Evolutionary conservation across 2,888 invertebrate species (phyloP), one percentile per base, ranked within the genome.

Genomic region (Chromoteleia sp.): DNA sequence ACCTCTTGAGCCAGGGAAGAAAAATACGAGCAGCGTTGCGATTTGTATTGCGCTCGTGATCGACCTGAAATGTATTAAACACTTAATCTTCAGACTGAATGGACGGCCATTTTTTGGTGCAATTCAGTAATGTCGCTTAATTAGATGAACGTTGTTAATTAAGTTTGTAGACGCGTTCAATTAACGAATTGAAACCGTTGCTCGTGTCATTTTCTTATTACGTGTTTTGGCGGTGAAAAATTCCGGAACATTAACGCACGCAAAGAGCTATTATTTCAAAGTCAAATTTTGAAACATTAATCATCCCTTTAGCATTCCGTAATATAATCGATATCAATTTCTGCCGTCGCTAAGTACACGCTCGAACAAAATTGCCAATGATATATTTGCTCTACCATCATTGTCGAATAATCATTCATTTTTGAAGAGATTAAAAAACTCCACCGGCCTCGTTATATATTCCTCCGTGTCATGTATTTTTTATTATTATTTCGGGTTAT

Each of bases 301-400:
- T 78, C 71, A 78, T 67, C 52, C 71, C 73, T 65, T 78, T 78
- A 67, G 65, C 67, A 78, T 73, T 67, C 67, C 45, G 63, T 67
- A 78, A 78, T 78, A 78, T 78, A 78, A 71, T 78, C 78, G 78
- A 78, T 78, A 78, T 79, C 79, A 79, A 79, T 79, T 73, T 68
- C 79, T 73, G 48, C 67, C 73, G 79, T 79, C 73, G 73, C 73
- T 79, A 73, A 79, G 73, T 79, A 73, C 59, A 73, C 79, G 73
- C 59, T 68, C 39, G 36, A 61, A 68, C 79, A 29, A 79, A 79
- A 79, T 73, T 73, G 67, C 73, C 63, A 71, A 71, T 78, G 77
- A 78, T 78, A 78, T 73, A 79, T 67, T 79, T 61, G 79, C 54
- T 17, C 45, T 36, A 19, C 52, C 61, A 73, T 67, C 78, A 67